Evolutionary conservation across 1,140 invertebrate species (phyloP), one percentile per base, ranked within the genome.

Genomic region (Latrodectus geometricus): DNA sequence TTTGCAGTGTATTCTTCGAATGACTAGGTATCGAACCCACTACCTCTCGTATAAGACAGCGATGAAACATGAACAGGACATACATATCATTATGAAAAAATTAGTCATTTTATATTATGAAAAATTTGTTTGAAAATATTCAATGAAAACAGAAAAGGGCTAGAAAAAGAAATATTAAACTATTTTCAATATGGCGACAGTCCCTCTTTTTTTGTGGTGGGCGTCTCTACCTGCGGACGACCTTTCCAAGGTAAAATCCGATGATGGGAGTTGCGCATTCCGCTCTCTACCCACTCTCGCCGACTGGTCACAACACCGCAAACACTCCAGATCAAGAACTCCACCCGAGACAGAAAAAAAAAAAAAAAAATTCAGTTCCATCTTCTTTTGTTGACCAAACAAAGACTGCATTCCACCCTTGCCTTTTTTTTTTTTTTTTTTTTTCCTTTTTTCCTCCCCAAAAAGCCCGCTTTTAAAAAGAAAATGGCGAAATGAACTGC

Each of bases 191-290:
- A 23, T 56, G 82, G 11, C n/a, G 73, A 77, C 52, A 61, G 50
- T 61, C 75, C 83, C 83, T 56, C n/a, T n/a, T n/a, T 21, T 15
- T 17, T 35, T n/a, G 4, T 17, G 23, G 83, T 86, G 83, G 83
- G 83, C 83, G 83, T 86, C 54, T 23, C 17, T 73, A 17, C 81
- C 20, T n/a, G 20, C 72, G 52, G 52, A 86, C 83, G 83, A 86
- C 83, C 83, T 86, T 86, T 86, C 81, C 83, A 86, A 86, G 83
- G 83, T 86, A 86, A 86, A 72, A 86, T 77, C 75, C 49, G 48
- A 65, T 56, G 69, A 65, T 69, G 74, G 74, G 52, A n/a, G 21
- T 61, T 70, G 48, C 52, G 49, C 83, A 86, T 86, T 86, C 83
- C 83, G 9, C 35, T 78, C 72, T 83, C 81, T 75, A 54, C 81